Base-by-base conservation (phyloP, 2,888 invertebrate species). In the Zaprionus lineosus region DNA sequence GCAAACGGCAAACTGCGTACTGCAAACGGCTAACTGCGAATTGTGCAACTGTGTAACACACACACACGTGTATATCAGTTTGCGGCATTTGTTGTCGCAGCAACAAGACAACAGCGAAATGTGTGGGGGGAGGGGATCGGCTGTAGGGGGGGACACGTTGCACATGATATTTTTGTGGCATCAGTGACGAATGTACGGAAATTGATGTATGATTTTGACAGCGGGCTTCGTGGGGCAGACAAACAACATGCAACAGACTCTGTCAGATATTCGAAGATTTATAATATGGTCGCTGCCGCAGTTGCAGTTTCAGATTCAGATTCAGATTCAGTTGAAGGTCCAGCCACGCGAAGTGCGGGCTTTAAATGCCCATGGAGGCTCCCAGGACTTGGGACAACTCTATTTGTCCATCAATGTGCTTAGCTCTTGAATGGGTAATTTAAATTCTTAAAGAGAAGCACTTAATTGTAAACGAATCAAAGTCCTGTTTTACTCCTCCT, bases 161-260 rank as follows among this genome's bases (percentile, higher is more conserved):
- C 1, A 29, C 50, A 34, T 65, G 81, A 53, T 62, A 67, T 58
- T 68, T 81, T 50, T 61, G 78, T 67, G 71, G 74, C 68, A 62
- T 55, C 48, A 58, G 73, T 75, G 83, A 83, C 76, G 77, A 83
- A 79, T 79, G 81, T 62, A 21, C 46, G 62, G 37, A 78, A 78
- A 83, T 83, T 83, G 84, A 78, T 83, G 76, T 76, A 83, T 83
- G 84, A 67, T 78, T 73, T 78, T 74, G 64, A 52, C 63, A 52
- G 53, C 51, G 31, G 18, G n/a, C 39, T 18, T 46, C 43, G 34
- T 34, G 21, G 12, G 48, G 19, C 28, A 36, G 24, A 55, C 41
- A 57, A 41, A 57, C 47, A 52, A 36, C 70, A 53, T 28, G 52
- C 52, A 14, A n/a, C 56, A 21, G 33, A 48, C 36, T 24, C 51